These are phyloP conservation scores for Catagonus wagneri DNA, from an alignment of 2,113 vertebrate species.

Conservation along the genomic window DNA sequence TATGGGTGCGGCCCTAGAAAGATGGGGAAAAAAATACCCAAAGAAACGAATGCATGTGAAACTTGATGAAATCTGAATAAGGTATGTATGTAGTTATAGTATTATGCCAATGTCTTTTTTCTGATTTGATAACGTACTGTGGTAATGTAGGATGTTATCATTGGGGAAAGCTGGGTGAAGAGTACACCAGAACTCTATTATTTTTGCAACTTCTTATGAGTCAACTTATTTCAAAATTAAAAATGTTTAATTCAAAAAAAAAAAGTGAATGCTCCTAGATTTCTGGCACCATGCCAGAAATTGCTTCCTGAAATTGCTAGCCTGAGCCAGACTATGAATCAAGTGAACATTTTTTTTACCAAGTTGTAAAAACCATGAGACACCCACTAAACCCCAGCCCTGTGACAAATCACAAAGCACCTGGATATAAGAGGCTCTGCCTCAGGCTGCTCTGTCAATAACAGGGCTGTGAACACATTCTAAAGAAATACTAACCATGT, in stretches of 20 bases:
- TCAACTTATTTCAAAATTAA: not conserved
- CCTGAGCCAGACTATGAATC: not conserved
- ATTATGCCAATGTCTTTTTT: not conserved
- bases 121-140: constrained; percentile 41
- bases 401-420: constrained; percentile 35
- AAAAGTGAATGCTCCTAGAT: not conserved
- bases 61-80: constrained; percentile 9
- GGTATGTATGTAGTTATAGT: constrained; percentile 27
- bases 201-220: constrained; percentile 17
- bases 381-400: not conserved
- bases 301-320: constrained; percentile 4
- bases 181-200: not conserved
- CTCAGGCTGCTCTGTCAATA: constrained; percentile 18
- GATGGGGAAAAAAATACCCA: not conserved
- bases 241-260: constrained; percentile 39
- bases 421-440: not conserved
- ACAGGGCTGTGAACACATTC: constrained; percentile 16
- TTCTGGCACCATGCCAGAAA: not conserved
- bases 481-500: constrained; percentile 23
- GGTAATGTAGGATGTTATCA: not conserved
- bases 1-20: no score
- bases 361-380: constrained; percentile 7
- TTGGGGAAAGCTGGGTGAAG: not conserved
- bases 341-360: constrained; percentile 45
- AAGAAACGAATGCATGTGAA: constrained; percentile 33